A percentile compares a stretch with the other conserved stretches of the same genome.
These are phyloP conservation scores for Unio delphinus DNA, from an alignment of 2,888 invertebrate species.

Conservation along the genomic window DNA sequence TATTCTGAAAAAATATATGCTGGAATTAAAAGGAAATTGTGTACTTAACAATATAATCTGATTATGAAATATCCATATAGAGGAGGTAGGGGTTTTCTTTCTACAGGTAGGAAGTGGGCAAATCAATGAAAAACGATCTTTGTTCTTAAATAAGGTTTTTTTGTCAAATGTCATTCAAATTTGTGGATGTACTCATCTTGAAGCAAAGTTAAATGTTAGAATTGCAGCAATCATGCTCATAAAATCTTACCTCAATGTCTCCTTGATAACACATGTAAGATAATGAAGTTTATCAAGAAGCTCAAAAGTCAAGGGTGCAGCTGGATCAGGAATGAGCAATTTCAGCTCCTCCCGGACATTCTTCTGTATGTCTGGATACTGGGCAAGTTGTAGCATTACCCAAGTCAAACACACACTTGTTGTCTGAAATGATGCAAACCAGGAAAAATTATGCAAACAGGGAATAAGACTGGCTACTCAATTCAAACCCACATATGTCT, in stretches of 20 bases:
- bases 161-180: neutral
- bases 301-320: conserved; percentile 33
- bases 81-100: too few species aligned
- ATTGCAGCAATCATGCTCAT: neutral
- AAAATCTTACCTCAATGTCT: conserved; percentile 52
- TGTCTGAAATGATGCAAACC: conserved; percentile 37
- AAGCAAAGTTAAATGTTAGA: neutral
- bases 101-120: too few species aligned
- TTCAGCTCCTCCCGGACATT: conserved; percentile 51
- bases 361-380: conserved; percentile 52
- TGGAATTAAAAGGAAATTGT: too few species aligned
- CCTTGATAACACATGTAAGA: conserved; percentile 56
- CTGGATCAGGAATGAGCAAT: conserved; percentile 20
- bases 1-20: too few species aligned
- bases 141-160: too few species aligned
- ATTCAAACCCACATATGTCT: too few species aligned
- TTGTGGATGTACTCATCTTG: neutral
- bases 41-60: too few species aligned
- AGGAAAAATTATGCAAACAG: too few species aligned
- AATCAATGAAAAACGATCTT: too few species aligned
- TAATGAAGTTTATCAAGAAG: conserved; percentile 50
- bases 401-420: conserved; percentile 55
- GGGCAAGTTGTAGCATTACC: conserved; percentile 54
- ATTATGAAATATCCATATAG: too few species aligned
- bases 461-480: too few species aligned